A percentile compares a stretch with the other conserved stretches of the same genome.
These are phyloP conservation scores for Bos indicus DNA, from an alignment of 2,113 vertebrate species.

Conservation along the genomic window DNA sequence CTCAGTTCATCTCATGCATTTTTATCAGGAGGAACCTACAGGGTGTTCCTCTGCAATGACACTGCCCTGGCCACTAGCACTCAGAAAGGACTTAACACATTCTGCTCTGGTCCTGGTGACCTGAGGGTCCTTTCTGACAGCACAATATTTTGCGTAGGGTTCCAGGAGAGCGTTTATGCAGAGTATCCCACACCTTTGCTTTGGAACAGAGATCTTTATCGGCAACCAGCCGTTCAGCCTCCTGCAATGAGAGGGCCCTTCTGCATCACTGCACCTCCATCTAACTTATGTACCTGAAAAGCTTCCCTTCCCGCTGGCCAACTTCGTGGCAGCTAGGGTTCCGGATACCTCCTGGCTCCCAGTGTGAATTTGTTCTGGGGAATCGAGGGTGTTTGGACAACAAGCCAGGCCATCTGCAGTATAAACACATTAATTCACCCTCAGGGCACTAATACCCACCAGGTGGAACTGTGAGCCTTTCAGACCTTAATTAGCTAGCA, in stretches of 20 bases:
- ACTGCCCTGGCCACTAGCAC: neutral
- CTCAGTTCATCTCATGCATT: neutral
- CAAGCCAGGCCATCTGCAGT: neutral
- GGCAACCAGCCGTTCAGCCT: neutral
- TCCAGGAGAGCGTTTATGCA: neutral
- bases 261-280: neutral
- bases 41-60: neutral
- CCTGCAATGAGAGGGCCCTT: neutral
- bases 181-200: neutral
- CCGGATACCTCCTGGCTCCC: neutral
- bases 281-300: neutral
- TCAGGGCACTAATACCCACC: neutral
- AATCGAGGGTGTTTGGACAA: neutral
- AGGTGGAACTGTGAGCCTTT: neutral
- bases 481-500: neutral
- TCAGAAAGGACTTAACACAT: neutral
- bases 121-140: neutral
- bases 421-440: neutral
- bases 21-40: neutral
- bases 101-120: neutral
- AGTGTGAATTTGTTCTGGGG: neutral
- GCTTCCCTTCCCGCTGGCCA: accelerated
- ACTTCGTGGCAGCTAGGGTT: neutral
- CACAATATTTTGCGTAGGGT: neutral
- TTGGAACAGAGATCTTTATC: neutral